These are phyloP conservation scores for Xanthorhoe designata DNA, from an alignment of 2,888 invertebrate species.

Conservation along the genomic window DNA sequence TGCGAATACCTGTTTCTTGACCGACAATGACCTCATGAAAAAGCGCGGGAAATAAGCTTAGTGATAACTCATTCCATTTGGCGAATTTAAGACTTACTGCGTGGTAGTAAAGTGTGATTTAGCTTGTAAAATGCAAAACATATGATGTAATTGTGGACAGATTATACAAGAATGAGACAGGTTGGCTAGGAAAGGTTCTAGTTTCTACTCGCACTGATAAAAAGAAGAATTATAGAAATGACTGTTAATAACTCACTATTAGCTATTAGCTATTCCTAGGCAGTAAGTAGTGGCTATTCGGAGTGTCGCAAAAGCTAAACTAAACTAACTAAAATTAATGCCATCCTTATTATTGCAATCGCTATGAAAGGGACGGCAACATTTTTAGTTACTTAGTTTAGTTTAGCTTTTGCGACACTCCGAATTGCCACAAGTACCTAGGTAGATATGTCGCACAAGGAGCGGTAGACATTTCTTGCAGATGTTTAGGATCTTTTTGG, in stretches of 20 bases:
- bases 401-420: no score
- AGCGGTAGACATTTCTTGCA: no score
- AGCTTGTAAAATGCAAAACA: constrained; percentile 23
- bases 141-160: constrained; percentile 40
- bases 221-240: constrained; percentile 5
- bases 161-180: constrained; percentile 34
- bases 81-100: constrained; percentile 23
- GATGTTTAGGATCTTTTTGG: no score
- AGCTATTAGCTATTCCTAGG: background rate
- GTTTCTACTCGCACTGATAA: constrained; percentile 14
- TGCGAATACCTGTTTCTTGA: constrained; percentile 74
- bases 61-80: constrained; percentile 44
- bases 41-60: constrained; percentile 66
- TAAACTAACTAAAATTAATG: no score
- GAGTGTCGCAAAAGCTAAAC: no score
- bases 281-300: background rate
- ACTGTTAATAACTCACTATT: constrained; percentile 2
- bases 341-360: no score
- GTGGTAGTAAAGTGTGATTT: constrained; percentile 7
- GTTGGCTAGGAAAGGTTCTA: constrained; percentile 33
- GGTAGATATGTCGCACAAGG: no score
- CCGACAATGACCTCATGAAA: constrained; percentile 77
- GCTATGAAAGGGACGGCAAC: no score
- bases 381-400: no score
- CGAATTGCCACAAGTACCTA: no score